These are phyloP conservation scores for Telmatochromis sp. DNA, from an alignment of 2,113 vertebrate species.

Conservation along the genomic window DNA sequence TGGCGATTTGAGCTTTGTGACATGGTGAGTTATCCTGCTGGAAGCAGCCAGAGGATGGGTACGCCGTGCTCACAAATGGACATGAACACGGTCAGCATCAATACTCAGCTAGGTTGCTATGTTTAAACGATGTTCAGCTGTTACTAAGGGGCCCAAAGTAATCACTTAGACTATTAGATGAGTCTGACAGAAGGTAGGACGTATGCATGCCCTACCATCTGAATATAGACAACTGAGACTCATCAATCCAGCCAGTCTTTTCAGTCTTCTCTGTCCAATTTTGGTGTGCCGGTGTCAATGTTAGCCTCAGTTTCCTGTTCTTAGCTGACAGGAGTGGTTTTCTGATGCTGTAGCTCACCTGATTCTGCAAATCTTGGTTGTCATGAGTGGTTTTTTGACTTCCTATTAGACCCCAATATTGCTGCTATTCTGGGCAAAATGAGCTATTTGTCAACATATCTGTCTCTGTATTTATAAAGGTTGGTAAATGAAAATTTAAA, in stretches of 20 bases:
- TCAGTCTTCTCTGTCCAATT: not conserved
- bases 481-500: not conserved
- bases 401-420: not conserved
- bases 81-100: not conserved
- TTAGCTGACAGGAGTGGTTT: not conserved
- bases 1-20: not conserved
- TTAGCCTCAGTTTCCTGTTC: not conserved
- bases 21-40: not conserved
- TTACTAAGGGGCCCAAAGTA: not conserved
- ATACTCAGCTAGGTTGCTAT: no score
- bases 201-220: not conserved
- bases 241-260: not conserved
- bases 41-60: not conserved
- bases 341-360: not conserved
- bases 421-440: not conserved
- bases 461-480: not conserved
- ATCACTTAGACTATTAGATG: not conserved
- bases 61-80: not conserved
- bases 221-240: not conserved
- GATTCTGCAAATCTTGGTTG: not conserved
- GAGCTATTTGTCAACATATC: not conserved
- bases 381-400: not conserved
- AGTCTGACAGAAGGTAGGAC: not conserved
- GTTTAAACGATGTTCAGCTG: not conserved
- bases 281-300: not conserved